Evolutionary conservation across 2,888 invertebrate genomes (phyloP), one percentile per base, ranked within the genome.

Genomic region (Drosophila austrosaltans): DNA sequence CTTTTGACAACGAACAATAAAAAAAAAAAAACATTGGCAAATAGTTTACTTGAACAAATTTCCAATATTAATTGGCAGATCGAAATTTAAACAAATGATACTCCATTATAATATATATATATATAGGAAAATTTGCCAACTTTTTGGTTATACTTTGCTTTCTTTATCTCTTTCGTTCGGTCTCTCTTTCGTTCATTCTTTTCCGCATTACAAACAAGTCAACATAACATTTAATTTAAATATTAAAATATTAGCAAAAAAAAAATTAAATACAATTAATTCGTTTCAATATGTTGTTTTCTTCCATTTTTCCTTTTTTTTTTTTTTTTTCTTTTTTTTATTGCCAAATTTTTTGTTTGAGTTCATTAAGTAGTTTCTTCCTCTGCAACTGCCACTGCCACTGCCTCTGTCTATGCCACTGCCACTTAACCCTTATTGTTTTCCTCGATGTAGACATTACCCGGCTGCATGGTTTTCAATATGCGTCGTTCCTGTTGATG

Each of bases 381-480:
- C 68, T 67, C 69, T 40, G 8, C 6, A 30, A 5, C 30, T 30
- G 30, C 53, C 61, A 8, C 20, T 44, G 20, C 6, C 68, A 42
- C 56, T 20, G 53, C 69, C 61, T 39, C 71, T 36, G 36, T 4
- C 53, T 16, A 53, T 10, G 16, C 54, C 69, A 40, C 56, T 20
- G 53, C 69, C 65, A n/a, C 72, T 54, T 56, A 39, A 12, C 58
- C 56, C 56, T 60, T 75, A 40, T 86, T 86, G 73, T 87, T 89
- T 84, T 92, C 92, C 79, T 92, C 92, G 72, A 92, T 92, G 79
- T 92, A 92, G 59, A 92, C 91, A 77, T 92, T 92, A 66, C 92
- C 92, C 66, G 90, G 90, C 76, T 91, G 91, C 63, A 91, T 76
- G 39, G 91, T 79, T 77, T 91, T 91, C 72, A 90, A 72, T 63